Evolutionary conservation across 2,113 vertebrate genomes (phyloP).

Genomic region (Melanerpes aurifrons): DNA sequence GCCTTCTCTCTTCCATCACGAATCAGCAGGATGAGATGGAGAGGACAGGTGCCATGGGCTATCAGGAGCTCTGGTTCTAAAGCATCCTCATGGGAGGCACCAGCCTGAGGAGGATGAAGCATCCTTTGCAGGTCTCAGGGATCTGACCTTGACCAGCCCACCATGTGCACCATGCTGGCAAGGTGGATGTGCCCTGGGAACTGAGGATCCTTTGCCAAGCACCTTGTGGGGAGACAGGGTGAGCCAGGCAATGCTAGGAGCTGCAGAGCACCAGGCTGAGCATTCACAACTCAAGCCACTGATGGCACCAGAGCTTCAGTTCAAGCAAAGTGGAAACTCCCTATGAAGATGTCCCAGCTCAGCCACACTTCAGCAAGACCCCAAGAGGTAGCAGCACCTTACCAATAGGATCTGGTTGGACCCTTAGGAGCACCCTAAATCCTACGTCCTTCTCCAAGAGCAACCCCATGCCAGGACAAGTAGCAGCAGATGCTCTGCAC

Average conservation of each 20-base stretch:
- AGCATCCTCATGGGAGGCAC: neutral
- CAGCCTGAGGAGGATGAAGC: neutral
- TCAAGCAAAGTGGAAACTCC: neutral
- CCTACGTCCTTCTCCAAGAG: neutral
- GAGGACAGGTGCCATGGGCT: rapidly evolving
- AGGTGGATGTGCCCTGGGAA: neutral
- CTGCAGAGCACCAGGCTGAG: neutral
- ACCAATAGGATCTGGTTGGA: neutral
- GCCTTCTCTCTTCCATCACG: neutral
- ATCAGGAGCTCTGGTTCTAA: neutral
- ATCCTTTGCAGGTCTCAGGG: neutral
- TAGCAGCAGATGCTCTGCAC: neutral
- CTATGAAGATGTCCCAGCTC: neutral
- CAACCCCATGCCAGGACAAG: neutral
- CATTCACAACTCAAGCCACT: neutral
- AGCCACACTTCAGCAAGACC: neutral
- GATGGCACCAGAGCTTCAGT: neutral
- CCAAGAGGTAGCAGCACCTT: neutral
- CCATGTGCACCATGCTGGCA: rapidly evolving
- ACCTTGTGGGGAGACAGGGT: neutral
- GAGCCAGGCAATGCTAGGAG: neutral
- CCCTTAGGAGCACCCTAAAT: neutral
- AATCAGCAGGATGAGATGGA: neutral
- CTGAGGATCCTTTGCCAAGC: neutral
- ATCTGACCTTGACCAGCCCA: too few relatives aligned